phyloP scores from a whole-genome alignment of 2,797 vertebrate species.

The Paguma larvata region DNA sequence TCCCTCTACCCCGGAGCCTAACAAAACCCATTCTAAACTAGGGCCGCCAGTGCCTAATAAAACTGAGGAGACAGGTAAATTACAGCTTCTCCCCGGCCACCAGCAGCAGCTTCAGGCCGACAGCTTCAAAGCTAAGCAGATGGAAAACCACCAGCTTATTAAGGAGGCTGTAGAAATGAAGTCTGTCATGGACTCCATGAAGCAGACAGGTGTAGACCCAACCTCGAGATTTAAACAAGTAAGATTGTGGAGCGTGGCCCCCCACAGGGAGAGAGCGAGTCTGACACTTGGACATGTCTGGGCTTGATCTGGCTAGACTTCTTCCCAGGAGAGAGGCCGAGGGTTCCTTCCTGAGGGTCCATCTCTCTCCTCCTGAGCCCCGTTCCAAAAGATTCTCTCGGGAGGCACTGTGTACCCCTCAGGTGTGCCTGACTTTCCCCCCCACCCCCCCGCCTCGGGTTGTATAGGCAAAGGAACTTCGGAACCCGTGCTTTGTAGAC shows the following conservation, averaged over 20 bases:
- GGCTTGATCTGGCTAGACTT: constrained; percentile 68
- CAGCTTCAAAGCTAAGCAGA: constrained; percentile 92
- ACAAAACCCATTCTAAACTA: constrained; percentile 94
- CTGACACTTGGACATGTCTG: constrained; percentile 67
- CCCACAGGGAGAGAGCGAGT: constrained; percentile 76
- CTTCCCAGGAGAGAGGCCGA: background rate
- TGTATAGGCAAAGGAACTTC: background rate
- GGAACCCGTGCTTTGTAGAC: background rate
- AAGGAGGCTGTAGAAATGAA: constrained; percentile 98
- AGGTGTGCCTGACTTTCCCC: background rate
- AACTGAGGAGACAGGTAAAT: constrained; percentile 93
- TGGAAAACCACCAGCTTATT: constrained; percentile 96
- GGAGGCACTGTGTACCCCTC: background rate
- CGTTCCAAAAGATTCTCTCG: constrained; percentile 51
- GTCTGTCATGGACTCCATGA: constrained; percentile 97
- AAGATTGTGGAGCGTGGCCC: constrained; percentile 88
- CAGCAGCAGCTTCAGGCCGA: constrained; percentile 92
- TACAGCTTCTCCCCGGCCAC: constrained; percentile 92
- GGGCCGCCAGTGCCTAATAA: constrained; percentile 91
- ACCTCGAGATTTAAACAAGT: constrained; percentile 99
- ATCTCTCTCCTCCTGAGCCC: background rate
- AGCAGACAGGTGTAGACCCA: constrained; percentile 98
- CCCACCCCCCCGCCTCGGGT: background rate
- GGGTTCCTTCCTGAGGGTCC: background rate
- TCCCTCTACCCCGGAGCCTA: constrained; percentile 91